phyloP scores from a whole-genome alignment of 2,113 vertebrate species.

The Rhinogobius similis region DNA sequence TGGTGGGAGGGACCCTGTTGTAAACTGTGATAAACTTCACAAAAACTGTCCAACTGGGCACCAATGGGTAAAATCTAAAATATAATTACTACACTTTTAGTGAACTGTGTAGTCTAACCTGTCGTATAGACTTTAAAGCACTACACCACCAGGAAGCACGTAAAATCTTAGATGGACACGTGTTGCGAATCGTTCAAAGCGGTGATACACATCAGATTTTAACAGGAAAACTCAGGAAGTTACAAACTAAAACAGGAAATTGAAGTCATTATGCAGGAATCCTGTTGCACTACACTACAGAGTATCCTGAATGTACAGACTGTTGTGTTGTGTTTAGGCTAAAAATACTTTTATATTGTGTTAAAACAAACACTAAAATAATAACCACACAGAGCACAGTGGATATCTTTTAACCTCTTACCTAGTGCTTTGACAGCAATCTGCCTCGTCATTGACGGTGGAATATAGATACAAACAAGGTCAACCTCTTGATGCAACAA shows the following conservation, averaged over 20 bases:
- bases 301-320: slow-evolving; percentile 25
- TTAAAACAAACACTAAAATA: not conserved
- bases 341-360: not conserved
- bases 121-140: too few species aligned
- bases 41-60: too few species aligned
- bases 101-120: too few species aligned
- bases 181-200: not conserved
- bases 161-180: slow-evolving; percentile 2
- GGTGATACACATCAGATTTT: slow-evolving; percentile 23
- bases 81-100: too few species aligned
- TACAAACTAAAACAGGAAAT: slow-evolving; percentile 74
- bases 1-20: too few species aligned
- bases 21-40: too few species aligned
- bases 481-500: slow-evolving; percentile 94
- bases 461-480: slow-evolving; percentile 95
- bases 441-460: slow-evolving; percentile 91
- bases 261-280: slow-evolving; percentile 70
- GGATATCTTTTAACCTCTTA: slow-evolving; percentile 58
- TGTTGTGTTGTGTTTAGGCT: not conserved
- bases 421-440: slow-evolving; percentile 97
- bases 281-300: slow-evolving; percentile 58
- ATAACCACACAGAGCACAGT: not conserved
- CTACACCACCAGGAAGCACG: too few species aligned
- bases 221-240: slow-evolving; percentile 64
- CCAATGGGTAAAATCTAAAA: too few species aligned